These are phyloP conservation scores for Cotesia vestalis DNA, from an alignment of 1,140 invertebrate species.

Conservation along the genomic window DNA sequence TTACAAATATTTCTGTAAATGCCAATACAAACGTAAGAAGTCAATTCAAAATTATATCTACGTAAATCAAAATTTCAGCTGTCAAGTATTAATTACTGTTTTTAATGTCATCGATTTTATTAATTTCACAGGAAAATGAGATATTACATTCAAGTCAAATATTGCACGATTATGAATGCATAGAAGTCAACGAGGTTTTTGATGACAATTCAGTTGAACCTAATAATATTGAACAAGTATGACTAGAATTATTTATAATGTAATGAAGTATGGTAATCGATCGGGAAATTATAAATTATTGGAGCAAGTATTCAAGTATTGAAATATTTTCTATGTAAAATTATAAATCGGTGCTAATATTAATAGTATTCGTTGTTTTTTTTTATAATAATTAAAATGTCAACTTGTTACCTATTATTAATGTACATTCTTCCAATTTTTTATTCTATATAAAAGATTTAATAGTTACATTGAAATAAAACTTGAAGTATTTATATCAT, in stretches of 20 bases:
- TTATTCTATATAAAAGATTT: neutral
- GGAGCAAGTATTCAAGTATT: neutral
- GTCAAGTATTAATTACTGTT: neutral
- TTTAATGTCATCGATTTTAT: neutral
- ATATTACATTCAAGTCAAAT: no score
- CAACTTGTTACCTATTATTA: neutral
- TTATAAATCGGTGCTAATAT: slow-evolving; percentile 1
- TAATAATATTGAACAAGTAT: neutral
- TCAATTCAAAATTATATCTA: neutral
- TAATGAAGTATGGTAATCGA: slow-evolving; percentile 11
- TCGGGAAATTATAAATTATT: neutral
- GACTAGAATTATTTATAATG: slow-evolving; percentile 1
- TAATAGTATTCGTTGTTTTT: neutral
- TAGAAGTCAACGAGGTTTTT: no score
- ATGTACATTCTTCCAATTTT: neutral
- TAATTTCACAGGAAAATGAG: neutral
- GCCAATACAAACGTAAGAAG: neutral
- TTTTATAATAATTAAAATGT: neutral
- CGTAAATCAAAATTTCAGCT: neutral
- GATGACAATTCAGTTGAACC: neutral
- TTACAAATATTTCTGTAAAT: neutral
- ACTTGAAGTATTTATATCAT: neutral
- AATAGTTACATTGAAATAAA: neutral
- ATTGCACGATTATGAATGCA: no score
- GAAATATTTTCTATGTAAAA: no score